Base-by-base conservation (phyloP, 1,140 invertebrate species). In the Drosophila arawakana region DNA sequence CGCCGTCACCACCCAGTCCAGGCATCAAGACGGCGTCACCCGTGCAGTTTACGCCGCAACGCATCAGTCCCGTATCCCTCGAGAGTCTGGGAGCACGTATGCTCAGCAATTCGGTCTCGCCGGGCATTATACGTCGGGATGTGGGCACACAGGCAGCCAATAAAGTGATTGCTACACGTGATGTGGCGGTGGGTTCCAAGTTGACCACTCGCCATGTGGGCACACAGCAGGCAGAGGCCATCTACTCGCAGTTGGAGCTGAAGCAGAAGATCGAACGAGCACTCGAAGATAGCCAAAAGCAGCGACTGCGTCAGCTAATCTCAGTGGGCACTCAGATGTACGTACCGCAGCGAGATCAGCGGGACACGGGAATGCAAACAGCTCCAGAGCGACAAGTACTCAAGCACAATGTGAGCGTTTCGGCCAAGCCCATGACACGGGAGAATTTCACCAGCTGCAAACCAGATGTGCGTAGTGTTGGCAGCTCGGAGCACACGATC, bases 121-220 rank as follows among this genome's bases (percentile, higher is more conserved):
- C 73, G 44, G 72, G 66, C 52, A 66, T 69, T 21, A 79, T 91
- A 4, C 80, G 93, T 10, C 90, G 94, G 75, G 96, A 96, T 92
- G 95, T 95, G 18, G 95, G 95, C 21, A 95, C 95, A 0, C 95
- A 95, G 77, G 96, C 95, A 78, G 93, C 73, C 5, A 57, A 65
- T 9, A 67, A 83, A 1, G 46, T 50, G 11, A 46, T 57, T 7
- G 52, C 82, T 43, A 92, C 91, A 3, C 76, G 91, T 0, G 91
- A 92, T 52, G 81, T 80, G 10, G 79, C 77, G 7, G 83, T 86
- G 5, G 80, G 85, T 35, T 47, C 73, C 1, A 46, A 70, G 10
- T 18, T 58, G 0, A 65, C 8, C 52, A 81, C 18, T 1, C 71
- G 91, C 3, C 67, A 86, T 43, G 73, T 79, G 3, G 83, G 73